Evolutionary conservation across 2,888 invertebrate genomes (phyloP), one percentile per base, ranked within the genome.

Genomic region (Toxonevra muliebris): DNA sequence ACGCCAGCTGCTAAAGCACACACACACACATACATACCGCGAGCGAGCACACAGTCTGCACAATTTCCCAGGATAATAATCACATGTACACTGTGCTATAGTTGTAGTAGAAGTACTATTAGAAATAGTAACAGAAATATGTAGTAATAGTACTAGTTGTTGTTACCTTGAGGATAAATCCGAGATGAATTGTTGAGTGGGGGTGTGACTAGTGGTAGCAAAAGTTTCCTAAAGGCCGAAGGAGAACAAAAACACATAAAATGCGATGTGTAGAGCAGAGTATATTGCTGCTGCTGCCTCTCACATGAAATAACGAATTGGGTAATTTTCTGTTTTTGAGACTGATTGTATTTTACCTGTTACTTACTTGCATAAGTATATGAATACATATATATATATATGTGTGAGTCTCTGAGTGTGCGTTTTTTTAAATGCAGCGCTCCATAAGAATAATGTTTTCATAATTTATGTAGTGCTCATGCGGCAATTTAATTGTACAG

Each of bases 41-140:
- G 45, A 60, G 20, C 52, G 45, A 62, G 48, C n/a, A 5, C 48
- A 11, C 48, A 48, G 48, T 48, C 50, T 58, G 66, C 52, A 53
- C 59, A 40, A n/a, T 71, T 69, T 69, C 69, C 67, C 71, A 69
- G 71, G 69, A 71, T 71, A 69, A 71, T 71, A 65, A 69, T 71
- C 67, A 67, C 54, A 41, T 13, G 52, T n/a, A 58, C 30, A 45
- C 53, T 15, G 40, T 30, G 19, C 58, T 20, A 58, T 20, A 43
- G 64, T 12, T 41, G 64, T 13, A 30, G 30, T 30, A 30, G n/a
- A n/a, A n/a, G 30, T 30, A 30, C 30, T 30, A 30, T 2, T 2
- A 30, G 30, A 30, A 30, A 30, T 30, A 30, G 30, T 4, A 30
- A 7, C 30, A 30, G 30, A 30, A 30, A 30, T 30, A 30, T 30